Percentiles rank a stretch among this genome's conserved stretches.
Conservation (phyloP, 2,888 invertebrate species). For the Spisula solida region DNA sequence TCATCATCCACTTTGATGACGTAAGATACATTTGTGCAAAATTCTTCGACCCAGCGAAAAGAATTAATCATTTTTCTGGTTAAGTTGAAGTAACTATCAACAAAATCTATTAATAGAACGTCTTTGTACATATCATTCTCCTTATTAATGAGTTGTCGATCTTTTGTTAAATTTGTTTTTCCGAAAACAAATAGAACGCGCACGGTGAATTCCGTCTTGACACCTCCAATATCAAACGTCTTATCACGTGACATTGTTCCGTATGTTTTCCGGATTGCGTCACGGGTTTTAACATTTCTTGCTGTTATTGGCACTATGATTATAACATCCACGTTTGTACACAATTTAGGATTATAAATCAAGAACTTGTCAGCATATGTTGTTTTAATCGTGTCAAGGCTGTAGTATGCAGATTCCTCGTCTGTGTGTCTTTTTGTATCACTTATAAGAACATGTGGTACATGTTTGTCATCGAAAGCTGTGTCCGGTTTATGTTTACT, state of each 20-base stretch:
- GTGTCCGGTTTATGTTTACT: no score
- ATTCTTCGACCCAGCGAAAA: slow-evolving; percentile 56
- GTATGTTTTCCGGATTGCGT: slow-evolving; percentile 70
- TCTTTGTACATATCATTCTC: slow-evolving; percentile 54
- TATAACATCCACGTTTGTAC: slow-evolving; percentile 54
- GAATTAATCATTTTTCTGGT: slow-evolving; percentile 64
- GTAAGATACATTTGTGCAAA: slow-evolving; percentile 56
- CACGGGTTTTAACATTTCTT: no score
- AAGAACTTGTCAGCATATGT: not conserved
- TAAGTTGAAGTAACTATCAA: slow-evolving; percentile 62
- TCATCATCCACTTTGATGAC: slow-evolving; percentile 68
- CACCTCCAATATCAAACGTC: not conserved
- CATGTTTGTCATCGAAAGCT: no score
- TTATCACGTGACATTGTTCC: slow-evolving; percentile 47
- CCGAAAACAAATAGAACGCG: slow-evolving; percentile 21
- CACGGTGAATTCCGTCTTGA: not conserved
- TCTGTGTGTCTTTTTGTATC: no score
- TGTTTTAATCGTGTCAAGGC: no score
- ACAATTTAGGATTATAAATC: not conserved
- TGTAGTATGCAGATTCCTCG: no score
- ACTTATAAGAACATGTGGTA: no score
- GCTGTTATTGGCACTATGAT: slow-evolving; percentile 66
- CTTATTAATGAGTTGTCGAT: not conserved
- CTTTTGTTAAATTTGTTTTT: not conserved
- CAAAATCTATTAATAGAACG: slow-evolving; percentile 60